Evolutionary conservation across 1,140 invertebrate genomes (phyloP).

Genomic region (Reticulitermes speratus): DNA sequence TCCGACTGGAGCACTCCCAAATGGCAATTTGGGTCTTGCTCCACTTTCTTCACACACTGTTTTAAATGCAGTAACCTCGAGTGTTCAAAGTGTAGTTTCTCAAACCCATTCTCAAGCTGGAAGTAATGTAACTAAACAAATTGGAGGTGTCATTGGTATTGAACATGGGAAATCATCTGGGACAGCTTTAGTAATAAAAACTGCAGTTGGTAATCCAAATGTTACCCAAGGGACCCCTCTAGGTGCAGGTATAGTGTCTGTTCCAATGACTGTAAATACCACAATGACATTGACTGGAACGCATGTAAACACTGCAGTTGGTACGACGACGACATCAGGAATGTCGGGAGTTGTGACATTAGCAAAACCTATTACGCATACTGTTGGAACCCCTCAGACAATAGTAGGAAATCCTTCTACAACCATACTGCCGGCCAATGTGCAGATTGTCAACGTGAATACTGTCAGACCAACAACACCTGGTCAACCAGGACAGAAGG

Average conservation of each 20-base stretch:
- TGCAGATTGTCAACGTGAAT: conserved; percentile 80
- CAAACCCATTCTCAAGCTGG: conserved; percentile 38
- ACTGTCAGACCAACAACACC: conserved; percentile 68
- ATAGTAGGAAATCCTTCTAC: conserved; percentile 41
- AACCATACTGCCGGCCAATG: conserved; percentile 68
- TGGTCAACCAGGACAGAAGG: conserved; percentile 67
- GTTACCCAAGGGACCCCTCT: conserved; percentile 37
- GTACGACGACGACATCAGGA: conserved; percentile 41
- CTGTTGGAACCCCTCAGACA: conserved; percentile 55
- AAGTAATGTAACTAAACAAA: conserved; percentile 38
- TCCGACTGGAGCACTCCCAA: conserved; percentile 52
- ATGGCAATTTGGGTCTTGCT: conserved; percentile 56
- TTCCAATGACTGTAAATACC: conserved; percentile 66
- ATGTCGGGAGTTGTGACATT: conserved; percentile 54
- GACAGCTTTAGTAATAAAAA: conserved; percentile 67
- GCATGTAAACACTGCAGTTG: conserved; percentile 39
- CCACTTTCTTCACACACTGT: conserved; percentile 47
- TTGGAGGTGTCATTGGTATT: conserved; percentile 38
- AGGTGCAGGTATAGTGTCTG: conserved; percentile 62
- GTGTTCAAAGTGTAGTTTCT: conserved; percentile 40
- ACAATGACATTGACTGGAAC: conserved; percentile 49
- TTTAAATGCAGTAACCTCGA: conserved; percentile 39
- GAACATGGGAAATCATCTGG: conserved; percentile 57
- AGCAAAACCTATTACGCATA: conserved; percentile 53
- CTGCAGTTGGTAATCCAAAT: conserved; percentile 48